Base-by-base conservation (phyloP, 2,113 vertebrate species). In the Peucedramus taeniatus region DNA sequence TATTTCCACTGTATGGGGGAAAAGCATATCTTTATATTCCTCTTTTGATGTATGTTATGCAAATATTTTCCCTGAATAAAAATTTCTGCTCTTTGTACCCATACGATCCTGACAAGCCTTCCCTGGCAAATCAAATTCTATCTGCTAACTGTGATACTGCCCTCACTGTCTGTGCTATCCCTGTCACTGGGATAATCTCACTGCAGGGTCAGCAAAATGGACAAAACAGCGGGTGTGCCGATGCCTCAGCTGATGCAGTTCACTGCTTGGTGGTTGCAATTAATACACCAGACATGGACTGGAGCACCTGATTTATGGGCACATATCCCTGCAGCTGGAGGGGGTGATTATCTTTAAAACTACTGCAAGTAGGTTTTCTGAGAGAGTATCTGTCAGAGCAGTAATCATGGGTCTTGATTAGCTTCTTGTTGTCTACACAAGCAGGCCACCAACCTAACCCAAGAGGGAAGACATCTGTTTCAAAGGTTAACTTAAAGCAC, bases 21-120 rank as follows among this genome's bases (percentile, higher is more conserved):
- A 72, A 85, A 88, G 23, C 3, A 3, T 74, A 47, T 47, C 65
- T 84, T 91, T 80, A n/a, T 70, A 83, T 49, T 64, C 14, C 9
- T 91, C 60, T 93, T 90, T 76, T 70, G 50, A 85, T 93, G 16
- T 59, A 57, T 44, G 28, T 40, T 82, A 95, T 88, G 85, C 61
- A 96, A 85, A 90, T 93, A 2, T 63, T 21, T 92, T 90, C 50
- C 10, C 63, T 65, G 17, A 37, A 44, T 56, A 42, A 95, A 89
- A 68, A 27, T 11, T n/a, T 80, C 83, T 94, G 13, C 14, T 86
- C 27, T 83, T 70, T 71, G 20, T 74, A 77, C 50, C 75, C 1
- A 7, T 17, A 74, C 39, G 71, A 60, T 81, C 37, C 70, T 93
- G 60, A 79, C 40, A 80, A n/a, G 39, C 40, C 54, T 64, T 80